These are phyloP conservation scores for Apodemus speciosus DNA, from an alignment of 2,113 vertebrate species.

Conservation along the genomic window DNA sequence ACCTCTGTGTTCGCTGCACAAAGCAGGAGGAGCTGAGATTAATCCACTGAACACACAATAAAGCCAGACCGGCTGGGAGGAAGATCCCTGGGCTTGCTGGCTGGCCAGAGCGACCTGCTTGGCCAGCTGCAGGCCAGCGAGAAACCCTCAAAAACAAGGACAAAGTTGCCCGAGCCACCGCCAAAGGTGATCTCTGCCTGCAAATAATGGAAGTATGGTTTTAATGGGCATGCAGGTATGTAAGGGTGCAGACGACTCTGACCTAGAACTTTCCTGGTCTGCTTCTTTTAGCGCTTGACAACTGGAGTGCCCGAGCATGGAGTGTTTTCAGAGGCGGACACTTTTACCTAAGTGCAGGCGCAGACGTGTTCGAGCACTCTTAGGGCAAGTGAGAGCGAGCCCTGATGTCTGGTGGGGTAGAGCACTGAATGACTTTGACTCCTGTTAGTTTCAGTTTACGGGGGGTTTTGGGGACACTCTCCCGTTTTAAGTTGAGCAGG, in stretches of 20 bases:
- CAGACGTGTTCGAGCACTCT: not conserved
- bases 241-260: not conserved
- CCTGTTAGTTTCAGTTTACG: not conserved
- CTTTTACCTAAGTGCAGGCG: not conserved
- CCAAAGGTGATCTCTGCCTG: not conserved
- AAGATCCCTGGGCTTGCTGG: not conserved
- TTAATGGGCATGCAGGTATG: not conserved
- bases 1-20: not conserved
- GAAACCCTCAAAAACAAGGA: not conserved
- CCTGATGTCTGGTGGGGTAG: too few species aligned
- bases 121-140: not conserved
- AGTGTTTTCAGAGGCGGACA: too few species aligned
- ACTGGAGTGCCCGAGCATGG: not conserved
- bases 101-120: not conserved
- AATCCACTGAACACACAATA: not conserved
- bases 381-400: not conserved
- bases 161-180: not conserved
- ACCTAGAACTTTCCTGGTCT: not conserved
- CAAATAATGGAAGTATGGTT: not conserved
- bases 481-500: not conserved
- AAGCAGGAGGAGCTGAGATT: not conserved
- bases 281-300: not conserved
- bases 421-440: not conserved
- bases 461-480: not conserved
- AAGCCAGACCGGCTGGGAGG: not conserved